phyloP scores from a whole-genome alignment of 2,797 vertebrate species.

The Silurus lanzhouensis region DNA sequence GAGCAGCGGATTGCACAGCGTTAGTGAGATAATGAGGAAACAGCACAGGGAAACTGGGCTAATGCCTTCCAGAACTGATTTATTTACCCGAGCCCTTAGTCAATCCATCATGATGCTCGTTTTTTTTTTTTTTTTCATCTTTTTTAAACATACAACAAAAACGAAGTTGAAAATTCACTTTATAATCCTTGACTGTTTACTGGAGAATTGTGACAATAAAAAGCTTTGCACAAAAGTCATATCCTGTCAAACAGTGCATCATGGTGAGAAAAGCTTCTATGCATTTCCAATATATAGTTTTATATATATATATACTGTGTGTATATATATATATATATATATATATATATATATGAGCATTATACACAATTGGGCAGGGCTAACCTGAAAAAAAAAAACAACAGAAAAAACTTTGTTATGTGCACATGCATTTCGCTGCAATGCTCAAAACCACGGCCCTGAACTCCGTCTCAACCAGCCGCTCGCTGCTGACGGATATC shows the following conservation, averaged over 20 bases:
- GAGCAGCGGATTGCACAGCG: constrained; percentile 57
- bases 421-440: neutral
- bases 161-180: constrained; percentile 3
- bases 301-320: too few species aligned
- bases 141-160: neutral
- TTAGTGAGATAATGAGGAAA: constrained; percentile 69
- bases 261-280: constrained; percentile 26
- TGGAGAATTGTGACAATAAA: neutral
- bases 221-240: neutral
- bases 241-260: constrained; percentile 28
- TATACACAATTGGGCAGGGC: neutral
- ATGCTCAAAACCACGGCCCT: constrained; percentile 14
- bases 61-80: constrained; percentile 59
- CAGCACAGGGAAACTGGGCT: constrained; percentile 64
- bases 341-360: too few species aligned
- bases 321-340: too few species aligned
- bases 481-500: constrained; percentile 60
- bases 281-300: neutral
- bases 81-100: constrained; percentile 51
- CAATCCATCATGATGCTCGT: constrained; percentile 40
- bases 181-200: neutral
- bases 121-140: neutral
- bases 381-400: constrained; percentile 50
- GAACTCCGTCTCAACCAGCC: constrained; percentile 55
- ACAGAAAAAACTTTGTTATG: constrained; percentile 55